Evolutionary conservation across 2,797 vertebrate species (phyloP), one percentile per base, ranked within the genome.

Genomic region (Sebastes steindachneri): DNA sequence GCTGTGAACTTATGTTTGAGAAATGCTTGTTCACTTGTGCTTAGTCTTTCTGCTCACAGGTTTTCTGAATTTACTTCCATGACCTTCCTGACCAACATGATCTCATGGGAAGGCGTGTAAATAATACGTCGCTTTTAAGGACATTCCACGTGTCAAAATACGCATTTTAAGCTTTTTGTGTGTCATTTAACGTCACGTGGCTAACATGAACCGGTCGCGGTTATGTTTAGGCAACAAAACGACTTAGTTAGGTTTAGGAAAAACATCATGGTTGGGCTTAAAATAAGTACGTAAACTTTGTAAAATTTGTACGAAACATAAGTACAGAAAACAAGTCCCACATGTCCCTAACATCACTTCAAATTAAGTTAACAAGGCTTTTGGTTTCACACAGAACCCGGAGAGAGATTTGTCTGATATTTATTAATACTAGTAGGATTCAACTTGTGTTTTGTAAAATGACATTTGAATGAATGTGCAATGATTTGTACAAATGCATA

Each of bases 151-250:
- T 9, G 51, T 53, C n/a, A 53, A 9, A 10, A 53, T 10, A 21
- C 9, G 9, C 9, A 53, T 53, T 53, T 53, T 53, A 53, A 53
- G 9, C 51, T 21, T 53, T 53, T 53, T 2, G 0, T 21, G n/a
- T 53, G 51, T 53, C 51, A n/a, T 21, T 53, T 53, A n/a, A n/a
- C 0, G 1, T 15, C 45, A 48, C 17, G 17, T 48, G 0, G 7
- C 15, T 48, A 48, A 48, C 45, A 48, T 17, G 19, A n/a, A 21
- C n/a, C 0, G 9, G 51, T 53, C 9, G 0, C n/a, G 7, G 51
- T 53, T 53, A 21, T 21, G 51, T 53, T 53, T 53, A 53, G 51
- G 51, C 51, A 53, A 21, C n/a, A 21, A 53, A 21, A 53, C n/a
- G 1, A n/a, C 51, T 2, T 53, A 53, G 51, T 21, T 53, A 53